Percentiles rank a stretch among this genome's conserved stretches.
These are phyloP conservation scores for Pipa parva DNA, from an alignment of 2,113 vertebrate genomes.

Conservation along the genomic window DNA sequence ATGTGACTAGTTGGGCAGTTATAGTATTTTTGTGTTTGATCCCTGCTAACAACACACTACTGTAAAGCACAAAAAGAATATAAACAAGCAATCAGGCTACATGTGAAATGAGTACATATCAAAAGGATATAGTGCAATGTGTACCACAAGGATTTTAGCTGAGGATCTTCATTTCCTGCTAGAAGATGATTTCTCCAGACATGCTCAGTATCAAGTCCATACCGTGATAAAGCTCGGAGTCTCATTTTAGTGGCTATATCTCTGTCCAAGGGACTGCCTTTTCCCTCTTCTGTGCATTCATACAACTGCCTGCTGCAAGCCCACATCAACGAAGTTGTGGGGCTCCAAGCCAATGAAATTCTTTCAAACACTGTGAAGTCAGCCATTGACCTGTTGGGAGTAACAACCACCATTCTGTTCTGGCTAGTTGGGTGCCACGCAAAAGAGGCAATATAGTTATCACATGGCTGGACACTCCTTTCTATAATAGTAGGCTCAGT, in stretches of 20 bases:
- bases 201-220: slow-evolving; percentile 90
- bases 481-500: slow-evolving; percentile 97
- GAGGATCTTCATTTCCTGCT: slow-evolving; percentile 84
- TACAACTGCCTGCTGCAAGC: slow-evolving; percentile 93
- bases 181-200: slow-evolving; percentile 92
- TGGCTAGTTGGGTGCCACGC: slow-evolving; percentile 95
- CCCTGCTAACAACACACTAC: too few relatives aligned
- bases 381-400: slow-evolving; percentile 88
- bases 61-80: too few relatives aligned
- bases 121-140: slow-evolving; percentile 97
- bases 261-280: slow-evolving; percentile 68
- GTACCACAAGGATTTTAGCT: slow-evolving; percentile 94
- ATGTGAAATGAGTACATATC: too few relatives aligned
- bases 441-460: slow-evolving; percentile 89
- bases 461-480: slow-evolving; percentile 89
- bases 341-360: slow-evolving; percentile 95
- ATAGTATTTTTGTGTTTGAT: too few relatives aligned
- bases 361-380: slow-evolving; percentile 98
- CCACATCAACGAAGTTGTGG: slow-evolving; percentile 92
- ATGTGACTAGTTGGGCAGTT: too few relatives aligned
- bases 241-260: slow-evolving; percentile 97
- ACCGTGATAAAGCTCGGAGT: slow-evolving; percentile 84
- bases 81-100: too few relatives aligned
- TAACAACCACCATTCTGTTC: slow-evolving; percentile 97
- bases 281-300: slow-evolving; percentile 83